Percentiles rank a stretch among this genome's conserved stretches.
These are phyloP conservation scores for Cathartes aura DNA, from an alignment of 2,113 vertebrate species.

Conservation along the genomic window DNA sequence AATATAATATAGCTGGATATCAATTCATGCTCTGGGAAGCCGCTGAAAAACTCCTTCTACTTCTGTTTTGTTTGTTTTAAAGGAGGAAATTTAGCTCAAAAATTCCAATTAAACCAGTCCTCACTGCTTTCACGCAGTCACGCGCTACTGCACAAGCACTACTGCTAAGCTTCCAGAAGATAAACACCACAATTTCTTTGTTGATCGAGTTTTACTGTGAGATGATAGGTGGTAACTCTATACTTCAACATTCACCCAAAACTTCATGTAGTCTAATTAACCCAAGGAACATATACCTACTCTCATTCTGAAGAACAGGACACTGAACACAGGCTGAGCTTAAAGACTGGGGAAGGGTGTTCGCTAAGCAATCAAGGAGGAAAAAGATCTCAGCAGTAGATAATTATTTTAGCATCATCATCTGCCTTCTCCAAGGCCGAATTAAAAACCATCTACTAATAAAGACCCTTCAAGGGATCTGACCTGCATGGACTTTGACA, in stretches of 20 bases:
- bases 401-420: neutral
- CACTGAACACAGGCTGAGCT: neutral
- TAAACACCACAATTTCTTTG: neutral
- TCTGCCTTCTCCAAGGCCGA: neutral
- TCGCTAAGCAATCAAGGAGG: neutral
- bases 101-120: neutral
- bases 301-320: neutral
- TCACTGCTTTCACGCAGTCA: neutral
- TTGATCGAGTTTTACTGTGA: neutral
- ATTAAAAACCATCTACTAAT: neutral
- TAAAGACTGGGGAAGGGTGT: neutral
- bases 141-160: neutral
- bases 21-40: neutral
- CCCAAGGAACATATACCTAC: neutral
- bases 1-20: neutral
- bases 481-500: neutral
- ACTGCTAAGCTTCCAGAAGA: neutral
- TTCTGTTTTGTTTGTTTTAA: neutral
- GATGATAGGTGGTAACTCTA: neutral
- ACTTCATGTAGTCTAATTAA: neutral
- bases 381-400: neutral
- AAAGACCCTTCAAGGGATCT: neutral
- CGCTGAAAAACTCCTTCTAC: neutral
- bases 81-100: neutral
- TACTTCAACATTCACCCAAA: neutral